Conservation (phyloP, 2,113 vertebrate species). For the Chloropsis hardwickii region DNA sequence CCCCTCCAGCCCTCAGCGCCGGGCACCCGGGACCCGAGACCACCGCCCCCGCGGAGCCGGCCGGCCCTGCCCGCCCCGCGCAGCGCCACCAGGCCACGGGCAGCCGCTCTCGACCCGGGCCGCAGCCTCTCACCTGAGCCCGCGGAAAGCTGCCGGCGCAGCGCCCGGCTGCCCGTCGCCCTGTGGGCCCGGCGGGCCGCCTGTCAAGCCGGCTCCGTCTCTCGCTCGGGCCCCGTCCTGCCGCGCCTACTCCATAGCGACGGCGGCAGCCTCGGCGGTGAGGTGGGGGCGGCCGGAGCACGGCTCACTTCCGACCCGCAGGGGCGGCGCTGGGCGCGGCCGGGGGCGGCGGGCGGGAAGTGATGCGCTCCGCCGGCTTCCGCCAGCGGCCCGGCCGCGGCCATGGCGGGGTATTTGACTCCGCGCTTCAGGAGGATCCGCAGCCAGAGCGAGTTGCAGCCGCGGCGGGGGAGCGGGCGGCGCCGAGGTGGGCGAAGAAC, state of each 20-base stretch:
- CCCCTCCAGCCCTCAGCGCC: background rate
- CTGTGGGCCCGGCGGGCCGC: background rate
- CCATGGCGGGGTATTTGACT: slow-evolving; percentile 28
- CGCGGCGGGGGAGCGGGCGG: background rate
- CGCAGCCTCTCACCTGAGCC: slow-evolving; percentile 56
- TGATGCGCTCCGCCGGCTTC: slow-evolving; percentile 23
- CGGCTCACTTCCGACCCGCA: background rate
- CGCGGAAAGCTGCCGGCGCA: background rate
- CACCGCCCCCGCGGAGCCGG: background rate
- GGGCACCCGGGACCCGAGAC: too few species aligned
- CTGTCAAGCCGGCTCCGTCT: background rate
- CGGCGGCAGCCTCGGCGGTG: background rate
- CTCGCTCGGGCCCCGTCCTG: background rate
- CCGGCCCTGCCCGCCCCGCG: background rate
- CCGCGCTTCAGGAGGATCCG: background rate
- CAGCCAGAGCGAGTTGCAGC: background rate
- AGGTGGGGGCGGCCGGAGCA: background rate
- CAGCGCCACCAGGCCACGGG: background rate
- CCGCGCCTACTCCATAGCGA: slow-evolving; percentile 30
- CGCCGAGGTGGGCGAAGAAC: background rate
- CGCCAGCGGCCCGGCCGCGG: background rate
- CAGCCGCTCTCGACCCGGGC: background rate
- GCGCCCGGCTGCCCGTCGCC: background rate
- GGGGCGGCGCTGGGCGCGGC: background rate
- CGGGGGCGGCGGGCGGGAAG: background rate